phyloP scores from a whole-genome alignment of 2,797 vertebrate genomes.

The Ptychobarbus kaznakovi region DNA sequence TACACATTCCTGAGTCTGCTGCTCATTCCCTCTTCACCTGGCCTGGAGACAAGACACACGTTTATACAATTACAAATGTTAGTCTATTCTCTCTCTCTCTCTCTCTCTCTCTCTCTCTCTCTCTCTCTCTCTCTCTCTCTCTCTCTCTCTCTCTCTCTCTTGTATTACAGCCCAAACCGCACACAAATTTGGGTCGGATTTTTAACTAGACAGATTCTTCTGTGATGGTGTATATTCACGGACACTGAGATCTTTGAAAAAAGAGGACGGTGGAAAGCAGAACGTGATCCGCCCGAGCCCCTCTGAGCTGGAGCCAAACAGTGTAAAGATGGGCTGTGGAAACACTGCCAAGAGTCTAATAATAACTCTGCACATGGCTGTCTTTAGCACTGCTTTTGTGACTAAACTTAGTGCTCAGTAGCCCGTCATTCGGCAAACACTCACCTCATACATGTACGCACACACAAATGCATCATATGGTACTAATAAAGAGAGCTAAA shows the following conservation, averaged over 20 bases:
- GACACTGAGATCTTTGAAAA: conserved; percentile 44
- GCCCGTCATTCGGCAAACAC: conserved; percentile 35
- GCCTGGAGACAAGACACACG: conserved; percentile 58
- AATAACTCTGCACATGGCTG: conserved; percentile 77
- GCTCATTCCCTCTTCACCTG: conserved; percentile 59
- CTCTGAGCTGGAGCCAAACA: conserved; percentile 59
- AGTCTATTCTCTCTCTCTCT: conserved; percentile 47
- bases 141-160: conserved; percentile 19
- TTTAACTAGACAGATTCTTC: conserved; percentile 61
- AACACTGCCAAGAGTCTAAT: conserved; percentile 74
- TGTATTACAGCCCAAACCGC: conserved; percentile 43
- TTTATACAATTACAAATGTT: conserved; percentile 52
- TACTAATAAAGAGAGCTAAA: not conserved
- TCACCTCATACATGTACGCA: conserved; percentile 22
- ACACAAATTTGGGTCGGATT: conserved; percentile 56
- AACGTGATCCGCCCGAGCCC: conserved; percentile 67
- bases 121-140: conserved; percentile 25
- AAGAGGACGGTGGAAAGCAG: conserved; percentile 48
- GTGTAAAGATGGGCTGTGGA: conserved; percentile 64
- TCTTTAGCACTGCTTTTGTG: conserved; percentile 73
- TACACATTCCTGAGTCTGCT: conserved; percentile 57
- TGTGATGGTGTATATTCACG: conserved; percentile 60
- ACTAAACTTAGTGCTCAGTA: conserved; percentile 74
- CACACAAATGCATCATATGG: not conserved
- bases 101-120: not conserved